Percentiles rank a stretch among this genome's conserved stretches.
Evolutionary conservation across 2,888 invertebrate species (phyloP).

Genomic region (Gari tellinella): DNA sequence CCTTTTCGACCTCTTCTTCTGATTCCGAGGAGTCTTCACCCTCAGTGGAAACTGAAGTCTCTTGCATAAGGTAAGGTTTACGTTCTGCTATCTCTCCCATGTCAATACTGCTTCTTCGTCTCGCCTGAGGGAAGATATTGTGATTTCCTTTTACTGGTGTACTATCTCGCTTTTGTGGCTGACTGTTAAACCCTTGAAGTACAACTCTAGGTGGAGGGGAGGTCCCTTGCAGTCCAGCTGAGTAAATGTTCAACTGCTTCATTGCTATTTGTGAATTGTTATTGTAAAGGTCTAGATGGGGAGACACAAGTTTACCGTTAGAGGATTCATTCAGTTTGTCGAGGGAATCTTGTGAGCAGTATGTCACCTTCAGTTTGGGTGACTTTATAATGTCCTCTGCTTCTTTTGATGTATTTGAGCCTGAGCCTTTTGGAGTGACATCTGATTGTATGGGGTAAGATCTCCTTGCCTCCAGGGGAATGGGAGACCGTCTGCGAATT

Average conservation of each 20-base stretch:
- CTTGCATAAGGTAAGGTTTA: slow-evolving; percentile 48
- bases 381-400: slow-evolving; percentile 66
- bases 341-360: slow-evolving; percentile 52
- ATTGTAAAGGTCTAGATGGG: slow-evolving; percentile 57
- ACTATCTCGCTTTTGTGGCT: slow-evolving; percentile 39
- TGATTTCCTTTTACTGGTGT: slow-evolving; percentile 70
- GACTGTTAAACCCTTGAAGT: slow-evolving; percentile 62
- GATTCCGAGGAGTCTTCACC: slow-evolving; percentile 33
- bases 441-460: slow-evolving; percentile 61
- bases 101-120: slow-evolving; percentile 49
- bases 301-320: slow-evolving; percentile 13
- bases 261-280: slow-evolving; percentile 54
- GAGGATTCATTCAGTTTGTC: slow-evolving; percentile 28
- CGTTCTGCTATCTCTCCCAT: slow-evolving; percentile 32
- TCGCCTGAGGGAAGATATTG: slow-evolving; percentile 64
- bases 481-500: slow-evolving; percentile 49
- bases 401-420: slow-evolving; percentile 64
- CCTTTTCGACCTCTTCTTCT: slow-evolving; percentile 20
- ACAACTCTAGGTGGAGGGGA: slow-evolving; percentile 76
- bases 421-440: slow-evolving; percentile 55
- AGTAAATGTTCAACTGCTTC: slow-evolving; percentile 66
- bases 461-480: slow-evolving; percentile 52
- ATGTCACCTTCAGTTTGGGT: slow-evolving; percentile 59
- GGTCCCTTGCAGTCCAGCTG: slow-evolving; percentile 59
- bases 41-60: slow-evolving; percentile 56